Conservation (phyloP, 2,797 vertebrate genomes). For the Notolabrus celidotus region DNA sequence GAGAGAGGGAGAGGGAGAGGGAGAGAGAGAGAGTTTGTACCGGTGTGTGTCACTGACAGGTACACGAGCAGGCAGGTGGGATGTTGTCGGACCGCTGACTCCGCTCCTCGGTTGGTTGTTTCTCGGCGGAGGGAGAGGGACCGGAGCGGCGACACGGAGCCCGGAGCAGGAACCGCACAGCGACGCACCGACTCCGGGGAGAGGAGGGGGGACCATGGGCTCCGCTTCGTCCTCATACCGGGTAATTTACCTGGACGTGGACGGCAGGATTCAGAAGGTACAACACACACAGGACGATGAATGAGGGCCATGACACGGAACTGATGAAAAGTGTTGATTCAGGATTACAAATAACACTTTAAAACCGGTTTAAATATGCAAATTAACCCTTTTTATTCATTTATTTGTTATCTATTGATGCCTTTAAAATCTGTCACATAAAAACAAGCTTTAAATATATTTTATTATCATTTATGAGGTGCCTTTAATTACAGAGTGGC, state of each 20-base stretch:
- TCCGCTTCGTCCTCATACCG: constrained; percentile 83
- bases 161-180: constrained; percentile 13
- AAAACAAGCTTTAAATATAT: too few species aligned
- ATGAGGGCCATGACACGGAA: too few species aligned
- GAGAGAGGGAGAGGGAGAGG: too few species aligned
- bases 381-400: too few species aligned
- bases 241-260: constrained; percentile 84
- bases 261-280: constrained; percentile 84
- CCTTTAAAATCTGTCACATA: too few species aligned
- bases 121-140: neutral
- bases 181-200: constrained; percentile 7
- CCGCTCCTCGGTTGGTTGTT: neutral
- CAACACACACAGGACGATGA: too few species aligned
- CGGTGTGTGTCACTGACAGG: neutral
- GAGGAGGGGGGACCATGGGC: constrained; percentile 71
- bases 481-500: too few species aligned
- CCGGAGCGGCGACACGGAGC: constrained; percentile 5
- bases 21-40: neutral
- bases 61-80: neutral
- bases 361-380: too few species aligned
- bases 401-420: too few species aligned
- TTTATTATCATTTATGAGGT: too few species aligned
- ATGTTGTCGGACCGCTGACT: constrained; percentile 46
- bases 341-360: too few species aligned
- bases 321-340: too few species aligned